Evolutionary conservation across 2,797 vertebrate species (phyloP), one percentile per base, ranked within the genome.

Genomic region (Galaxias olidus): DNA sequence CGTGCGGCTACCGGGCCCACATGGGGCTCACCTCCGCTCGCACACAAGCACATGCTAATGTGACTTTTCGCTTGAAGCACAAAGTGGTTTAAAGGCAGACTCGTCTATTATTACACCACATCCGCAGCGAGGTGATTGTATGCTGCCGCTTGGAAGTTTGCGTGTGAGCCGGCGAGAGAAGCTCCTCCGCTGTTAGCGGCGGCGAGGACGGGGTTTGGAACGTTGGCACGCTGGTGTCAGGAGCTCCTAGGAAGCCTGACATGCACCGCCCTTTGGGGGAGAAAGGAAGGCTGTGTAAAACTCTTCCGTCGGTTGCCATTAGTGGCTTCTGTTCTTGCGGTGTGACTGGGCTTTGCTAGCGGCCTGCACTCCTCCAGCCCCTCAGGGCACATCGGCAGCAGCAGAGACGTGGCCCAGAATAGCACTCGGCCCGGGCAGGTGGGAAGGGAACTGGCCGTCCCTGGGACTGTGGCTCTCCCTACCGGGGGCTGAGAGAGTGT

Each of bases 21-120:
- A 13, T 56, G 46, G 45, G 61, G 14, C 74, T 69, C 10, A 63
- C 63, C 10, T 51, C 48, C 40, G 68, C 44, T 19, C 41, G 65
- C 64, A 72, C 52, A 65, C 59, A 66, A 19, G 1, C 4, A 50
- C 58, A 30, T 64, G 40, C 48, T 56, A 63, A 67, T 69, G 10
- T 20, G 59, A 66, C 14, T 17, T 70, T 63, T 64, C 2, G 59
- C 13, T 40, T 20, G 40, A 13, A 20, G 10, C 43, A 10, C 50
- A 66, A 56, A 17, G 17, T 66, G 58, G 43, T 51, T 66, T 45
- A 63, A 13, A 53, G 46, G 19, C 13, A 20, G 11, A 58, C n/a
- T 40, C 14, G 9, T 15, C 2, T 3, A 30, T 3, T 30, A 30
- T 30, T 30, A 30, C 6, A n/a, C 6, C 30, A 30, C 6, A 6